Evolutionary conservation across 2,888 invertebrate species (phyloP).

Genomic region (Agrochola lychnidis): DNA sequence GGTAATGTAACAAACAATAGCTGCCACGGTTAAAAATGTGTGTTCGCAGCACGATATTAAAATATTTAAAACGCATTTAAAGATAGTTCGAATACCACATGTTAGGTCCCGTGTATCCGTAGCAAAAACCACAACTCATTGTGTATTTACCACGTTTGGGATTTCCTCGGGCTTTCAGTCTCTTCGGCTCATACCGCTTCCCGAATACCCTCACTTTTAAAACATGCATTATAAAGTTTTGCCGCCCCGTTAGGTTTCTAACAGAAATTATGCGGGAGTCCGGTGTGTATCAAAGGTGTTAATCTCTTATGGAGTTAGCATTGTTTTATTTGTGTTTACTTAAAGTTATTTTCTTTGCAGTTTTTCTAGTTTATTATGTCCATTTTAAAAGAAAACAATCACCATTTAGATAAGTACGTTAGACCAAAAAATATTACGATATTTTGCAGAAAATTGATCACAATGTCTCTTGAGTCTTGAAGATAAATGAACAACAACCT

Average conservation of each 20-base stretch:
- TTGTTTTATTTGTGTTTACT: neutral
- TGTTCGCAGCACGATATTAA: neutral
- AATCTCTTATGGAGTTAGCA: constrained; percentile 28
- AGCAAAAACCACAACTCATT: constrained; percentile 73
- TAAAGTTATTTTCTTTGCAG: neutral
- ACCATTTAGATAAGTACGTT: neutral
- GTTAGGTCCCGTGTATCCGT: constrained; percentile 6
- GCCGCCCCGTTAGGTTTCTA: constrained; percentile 59
- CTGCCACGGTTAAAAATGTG: neutral
- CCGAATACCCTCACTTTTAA: constrained; percentile 71
- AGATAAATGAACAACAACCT: neutral
- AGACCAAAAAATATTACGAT: neutral
- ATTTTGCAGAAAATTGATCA: neutral
- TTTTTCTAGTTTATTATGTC: neutral
- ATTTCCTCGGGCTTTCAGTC: constrained; percentile 72
- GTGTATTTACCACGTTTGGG: constrained; percentile 78
- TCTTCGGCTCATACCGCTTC: constrained; percentile 67
- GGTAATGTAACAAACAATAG: too few species aligned
- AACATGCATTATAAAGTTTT: constrained; percentile 76
- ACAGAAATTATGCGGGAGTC: constrained; percentile 45
- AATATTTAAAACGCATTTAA: constrained; percentile 15
- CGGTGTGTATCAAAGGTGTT: constrained; percentile 32
- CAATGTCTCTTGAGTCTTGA: neutral
- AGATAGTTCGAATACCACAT: constrained; percentile 25
- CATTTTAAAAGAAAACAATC: neutral